Base-by-base conservation (phyloP, 2,113 vertebrate species). In the Prinia subflava region DNA sequence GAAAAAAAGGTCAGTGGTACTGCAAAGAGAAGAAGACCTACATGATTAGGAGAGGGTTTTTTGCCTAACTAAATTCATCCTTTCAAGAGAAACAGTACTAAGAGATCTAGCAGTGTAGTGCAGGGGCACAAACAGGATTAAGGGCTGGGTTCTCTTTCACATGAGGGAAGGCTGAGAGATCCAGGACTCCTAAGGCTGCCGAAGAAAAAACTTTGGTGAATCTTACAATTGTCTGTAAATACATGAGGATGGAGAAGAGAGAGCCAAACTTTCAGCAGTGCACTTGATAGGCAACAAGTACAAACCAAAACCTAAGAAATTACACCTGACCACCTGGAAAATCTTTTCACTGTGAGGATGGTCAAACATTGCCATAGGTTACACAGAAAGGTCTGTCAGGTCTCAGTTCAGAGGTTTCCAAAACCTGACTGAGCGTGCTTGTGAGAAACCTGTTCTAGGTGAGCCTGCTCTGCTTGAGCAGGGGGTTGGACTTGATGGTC, bases 211-310 rank as follows among this genome's bases (percentile, higher is more conserved):
- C 17, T 35, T 1, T 1, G 13, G 8, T 46, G 24, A 11, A 68
- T 53, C 19, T 46, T 41, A 21, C 2, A 15, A n/a, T 11, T 60
- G 24, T 41, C 46, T 82, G 31, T n/a, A 75, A 47, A 41, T 35
- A 53, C 8, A 10, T 3, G 21, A 15, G 16, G 15, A 24, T n/a
- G 17, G 10, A 82, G 33, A 65, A 50, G 19, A 55, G 6, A 3
- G 3, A 83, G 24, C 4, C 24, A 64, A 57, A 30, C 12, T 13
- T 31, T 73, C 41, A 86, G 39, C 11, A 3, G 9, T 22, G 35
- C 2, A 11, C 3, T n/a, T 52, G 9, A 39, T 33, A 53, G 27
- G 19, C 13, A 49, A 30, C 0, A 1, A 13, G 10, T 25, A 59
- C 9, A 73, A 68, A 64, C 37, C 6, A 63, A 90, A 87, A 24